These are phyloP conservation scores for Perithous albicinctus DNA, from an alignment of 2,888 invertebrate genomes.

Conservation along the genomic window DNA sequence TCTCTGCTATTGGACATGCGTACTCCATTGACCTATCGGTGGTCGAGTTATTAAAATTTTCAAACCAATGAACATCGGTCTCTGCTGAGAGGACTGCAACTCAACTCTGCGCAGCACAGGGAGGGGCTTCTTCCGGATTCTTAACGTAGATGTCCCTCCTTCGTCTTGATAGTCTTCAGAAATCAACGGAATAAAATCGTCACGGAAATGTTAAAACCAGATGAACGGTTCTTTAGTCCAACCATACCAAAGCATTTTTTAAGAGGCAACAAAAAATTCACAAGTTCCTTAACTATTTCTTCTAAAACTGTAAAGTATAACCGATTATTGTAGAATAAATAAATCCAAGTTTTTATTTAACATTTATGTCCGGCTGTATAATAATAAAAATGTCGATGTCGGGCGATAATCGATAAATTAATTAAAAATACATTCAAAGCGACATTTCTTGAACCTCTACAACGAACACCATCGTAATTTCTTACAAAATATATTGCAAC, in stretches of 20 bases:
- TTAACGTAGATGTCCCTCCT: conserved; percentile 43
- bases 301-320: too few relatives aligned
- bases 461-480: not conserved
- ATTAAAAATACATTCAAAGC: not conserved
- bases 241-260: too few relatives aligned
- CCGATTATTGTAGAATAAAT: too few relatives aligned
- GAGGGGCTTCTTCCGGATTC: conserved; percentile 50
- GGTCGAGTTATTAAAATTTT: conserved; percentile 82
- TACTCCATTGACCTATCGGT: conserved; percentile 82
- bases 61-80: conserved; percentile 79
- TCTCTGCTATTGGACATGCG: conserved; percentile 80
- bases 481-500: not conserved
- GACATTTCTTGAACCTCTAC: not conserved
- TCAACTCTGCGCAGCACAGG: conserved; percentile 62
- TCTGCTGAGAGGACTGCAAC: conserved; percentile 58
- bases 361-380: too few relatives aligned
- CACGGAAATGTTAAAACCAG: not conserved
- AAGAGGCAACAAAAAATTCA: too few relatives aligned
- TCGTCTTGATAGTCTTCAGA: not conserved
- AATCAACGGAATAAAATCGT: not conserved
- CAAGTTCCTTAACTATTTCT: too few relatives aligned
- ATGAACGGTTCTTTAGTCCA: too few relatives aligned
- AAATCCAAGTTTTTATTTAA: too few relatives aligned
- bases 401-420: not conserved
- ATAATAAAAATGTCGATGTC: not conserved